Conservation (phyloP, 1,140 invertebrate species). For the Tenebrio molitor region DNA sequence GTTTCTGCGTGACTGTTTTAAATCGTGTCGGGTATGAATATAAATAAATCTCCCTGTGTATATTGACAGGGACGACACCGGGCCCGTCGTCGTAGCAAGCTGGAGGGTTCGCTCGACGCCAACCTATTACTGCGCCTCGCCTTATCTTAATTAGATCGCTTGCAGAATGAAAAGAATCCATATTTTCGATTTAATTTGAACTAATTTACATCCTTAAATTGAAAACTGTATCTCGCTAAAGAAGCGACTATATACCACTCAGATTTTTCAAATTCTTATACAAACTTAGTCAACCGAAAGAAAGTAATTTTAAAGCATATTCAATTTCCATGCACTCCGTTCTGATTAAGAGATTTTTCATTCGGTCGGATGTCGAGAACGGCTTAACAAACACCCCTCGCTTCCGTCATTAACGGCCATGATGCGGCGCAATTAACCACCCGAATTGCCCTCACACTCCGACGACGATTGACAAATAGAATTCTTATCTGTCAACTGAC, state of each 20-base stretch:
- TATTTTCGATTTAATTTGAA: conserved; percentile 65
- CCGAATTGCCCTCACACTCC: too few species aligned
- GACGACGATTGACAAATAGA: too few species aligned
- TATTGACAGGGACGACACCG: conserved; percentile 35
- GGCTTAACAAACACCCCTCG: too few species aligned
- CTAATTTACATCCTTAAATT: conserved; percentile 64
- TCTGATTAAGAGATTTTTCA: conserved; percentile 33
- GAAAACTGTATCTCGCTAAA: conserved; percentile 57
- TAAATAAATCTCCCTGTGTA: conserved; percentile 39
- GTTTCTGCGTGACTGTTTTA: conserved; percentile 32
- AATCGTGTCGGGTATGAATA: conserved; percentile 31
- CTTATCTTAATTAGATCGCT: conserved; percentile 64
- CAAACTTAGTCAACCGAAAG: conserved; percentile 42
- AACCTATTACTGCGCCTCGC: conserved; percentile 53
- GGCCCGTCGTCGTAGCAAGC: conserved; percentile 18
- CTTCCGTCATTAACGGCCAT: too few species aligned
- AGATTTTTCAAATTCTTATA: conserved; percentile 43
- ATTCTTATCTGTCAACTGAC: too few species aligned
- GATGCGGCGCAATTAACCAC: too few species aligned
- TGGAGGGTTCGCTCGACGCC: conserved; percentile 36
- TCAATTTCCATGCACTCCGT: conserved; percentile 24
- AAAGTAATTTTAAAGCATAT: conserved; percentile 39
- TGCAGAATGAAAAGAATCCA: conserved; percentile 64
- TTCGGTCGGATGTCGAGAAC: conserved; percentile 1
- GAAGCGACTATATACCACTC: conserved; percentile 40